These are phyloP conservation scores for Aleiodes sp. DNA, from an alignment of 1,140 invertebrate genomes.

Conservation along the genomic window DNA sequence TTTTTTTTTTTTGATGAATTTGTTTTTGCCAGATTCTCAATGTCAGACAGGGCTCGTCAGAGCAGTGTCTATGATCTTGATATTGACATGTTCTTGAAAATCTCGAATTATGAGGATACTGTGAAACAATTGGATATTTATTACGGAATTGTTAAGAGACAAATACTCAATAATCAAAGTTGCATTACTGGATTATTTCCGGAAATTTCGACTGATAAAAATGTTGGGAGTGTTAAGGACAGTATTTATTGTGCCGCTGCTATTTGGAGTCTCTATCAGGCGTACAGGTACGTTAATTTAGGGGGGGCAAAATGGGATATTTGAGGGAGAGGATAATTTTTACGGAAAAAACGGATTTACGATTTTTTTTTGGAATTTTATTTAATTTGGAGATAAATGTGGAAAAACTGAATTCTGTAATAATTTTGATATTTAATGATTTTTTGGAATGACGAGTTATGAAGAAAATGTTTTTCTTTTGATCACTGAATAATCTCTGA, in stretches of 20 bases:
- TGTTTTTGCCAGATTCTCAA: neutral
- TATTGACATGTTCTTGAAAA: slow-evolving; percentile 80
- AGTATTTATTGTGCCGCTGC: slow-evolving; percentile 96
- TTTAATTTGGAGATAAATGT: too few relatives aligned
- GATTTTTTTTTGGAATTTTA: slow-evolving; percentile 22
- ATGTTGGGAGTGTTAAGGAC: slow-evolving; percentile 89
- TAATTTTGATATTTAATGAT: too few relatives aligned
- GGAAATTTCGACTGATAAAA: slow-evolving; percentile 80
- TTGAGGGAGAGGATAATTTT: slow-evolving; percentile 5
- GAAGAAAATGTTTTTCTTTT: too few relatives aligned
- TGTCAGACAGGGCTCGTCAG: slow-evolving; percentile 41
- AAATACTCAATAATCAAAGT: slow-evolving; percentile 92
- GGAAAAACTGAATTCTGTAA: too few relatives aligned
- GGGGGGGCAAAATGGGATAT: slow-evolving; percentile 70
- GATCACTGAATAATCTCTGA: too few relatives aligned
- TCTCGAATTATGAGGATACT: slow-evolving; percentile 89
- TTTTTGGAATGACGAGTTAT: too few relatives aligned
- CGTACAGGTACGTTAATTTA: too few relatives aligned
- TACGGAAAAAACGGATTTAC: slow-evolving; percentile 24
- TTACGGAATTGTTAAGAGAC: slow-evolving; percentile 93
- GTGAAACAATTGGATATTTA: slow-evolving; percentile 89
- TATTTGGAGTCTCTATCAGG: slow-evolving; percentile 95
- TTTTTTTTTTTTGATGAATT: neutral
- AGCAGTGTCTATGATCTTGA: slow-evolving; percentile 73
- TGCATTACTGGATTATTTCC: slow-evolving; percentile 95